Conservation (phyloP, 2,113 vertebrate genomes). For the Pipra filicauda region DNA sequence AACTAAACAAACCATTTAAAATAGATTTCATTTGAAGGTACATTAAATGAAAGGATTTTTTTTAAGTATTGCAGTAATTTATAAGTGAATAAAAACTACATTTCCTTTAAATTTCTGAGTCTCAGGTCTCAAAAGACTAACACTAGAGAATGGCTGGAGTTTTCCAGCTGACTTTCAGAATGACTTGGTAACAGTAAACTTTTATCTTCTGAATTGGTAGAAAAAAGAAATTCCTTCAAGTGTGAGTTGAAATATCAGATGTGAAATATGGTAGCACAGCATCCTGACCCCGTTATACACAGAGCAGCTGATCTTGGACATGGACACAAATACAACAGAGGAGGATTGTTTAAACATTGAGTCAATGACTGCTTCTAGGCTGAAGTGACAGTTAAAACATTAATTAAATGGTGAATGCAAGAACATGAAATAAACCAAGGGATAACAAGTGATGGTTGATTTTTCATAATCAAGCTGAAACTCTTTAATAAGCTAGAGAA, state of each 20-base stretch:
- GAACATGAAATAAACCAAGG: background rate
- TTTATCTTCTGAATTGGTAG: background rate
- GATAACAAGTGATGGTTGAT: background rate
- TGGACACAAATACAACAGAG: background rate
- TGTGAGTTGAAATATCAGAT: background rate
- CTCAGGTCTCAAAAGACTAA: background rate
- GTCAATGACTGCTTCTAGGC: background rate
- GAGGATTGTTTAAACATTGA: background rate
- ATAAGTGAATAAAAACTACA: background rate
- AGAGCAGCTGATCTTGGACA: background rate
- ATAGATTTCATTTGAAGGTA: background rate
- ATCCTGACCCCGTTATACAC: accelerated
- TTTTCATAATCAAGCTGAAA: background rate
- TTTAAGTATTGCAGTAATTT: background rate
- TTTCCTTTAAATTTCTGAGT: background rate
- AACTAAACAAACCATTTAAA: background rate
- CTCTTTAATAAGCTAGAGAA: background rate
- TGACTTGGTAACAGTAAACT: background rate
- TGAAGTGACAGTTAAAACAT: background rate
- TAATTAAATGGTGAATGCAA: background rate
- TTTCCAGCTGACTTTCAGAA: background rate
- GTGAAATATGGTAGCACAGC: background rate
- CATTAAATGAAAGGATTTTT: background rate
- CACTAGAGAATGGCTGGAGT: background rate
- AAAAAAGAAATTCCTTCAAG: background rate